These are phyloP conservation scores for Mongoloraphidia duomilia DNA, from an alignment of 2,888 invertebrate species.

Conservation along the genomic window DNA sequence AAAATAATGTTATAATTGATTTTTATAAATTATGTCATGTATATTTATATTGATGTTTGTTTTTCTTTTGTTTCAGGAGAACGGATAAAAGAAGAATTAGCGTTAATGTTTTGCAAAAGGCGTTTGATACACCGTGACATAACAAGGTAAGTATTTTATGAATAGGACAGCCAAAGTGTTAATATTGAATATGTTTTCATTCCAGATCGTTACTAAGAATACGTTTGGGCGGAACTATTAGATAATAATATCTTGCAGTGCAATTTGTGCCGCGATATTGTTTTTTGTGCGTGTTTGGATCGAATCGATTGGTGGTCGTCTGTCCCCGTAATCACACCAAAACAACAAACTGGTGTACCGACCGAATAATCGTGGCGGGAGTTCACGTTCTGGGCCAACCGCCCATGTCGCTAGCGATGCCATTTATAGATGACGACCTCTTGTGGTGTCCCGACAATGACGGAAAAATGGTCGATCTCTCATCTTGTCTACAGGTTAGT, in stretches of 20 bases:
- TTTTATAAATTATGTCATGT: too few species aligned
- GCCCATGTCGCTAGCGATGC: conserved; percentile 67
- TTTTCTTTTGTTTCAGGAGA: conserved; percentile 27
- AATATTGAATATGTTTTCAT: conserved; percentile 8
- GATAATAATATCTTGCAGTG: background rate
- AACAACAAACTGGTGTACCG: conserved; percentile 5
- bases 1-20: too few species aligned
- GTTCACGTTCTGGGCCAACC: conserved; percentile 40
- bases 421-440: conserved; percentile 91
- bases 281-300: background rate
- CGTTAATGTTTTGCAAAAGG: conserved; percentile 42
- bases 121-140: conserved; percentile 52
- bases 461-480: conserved; percentile 85
- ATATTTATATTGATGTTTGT: background rate
- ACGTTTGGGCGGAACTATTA: background rate
- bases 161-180: background rate
- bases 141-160: conserved; percentile 37
- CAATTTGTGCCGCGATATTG: background rate
- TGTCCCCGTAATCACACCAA: conserved; percentile 8
- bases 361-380: conserved; percentile 40
- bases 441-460: conserved; percentile 91
- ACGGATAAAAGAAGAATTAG: conserved; percentile 20
- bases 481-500: conserved; percentile 72
- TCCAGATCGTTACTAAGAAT: conserved; percentile 21
- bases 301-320: background rate